Evolutionary conservation across 2,888 invertebrate genomes (phyloP).

Genomic region (Thera britannica): DNA sequence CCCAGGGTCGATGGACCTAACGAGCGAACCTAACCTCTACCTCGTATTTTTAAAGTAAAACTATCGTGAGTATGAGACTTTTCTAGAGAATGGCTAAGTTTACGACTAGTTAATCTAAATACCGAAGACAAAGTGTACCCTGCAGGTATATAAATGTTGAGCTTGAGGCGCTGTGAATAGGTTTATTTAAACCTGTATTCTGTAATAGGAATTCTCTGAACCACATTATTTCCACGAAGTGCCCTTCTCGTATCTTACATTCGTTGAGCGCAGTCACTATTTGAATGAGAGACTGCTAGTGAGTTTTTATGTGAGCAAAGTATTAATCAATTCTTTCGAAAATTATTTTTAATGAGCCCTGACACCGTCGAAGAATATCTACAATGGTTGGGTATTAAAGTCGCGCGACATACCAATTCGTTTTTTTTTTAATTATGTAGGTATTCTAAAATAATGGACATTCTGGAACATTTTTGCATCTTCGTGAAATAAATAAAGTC

Average conservation of each 20-base stretch:
- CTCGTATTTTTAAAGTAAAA: slow-evolving; percentile 69
- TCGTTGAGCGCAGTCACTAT: neutral
- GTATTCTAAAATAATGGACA: neutral
- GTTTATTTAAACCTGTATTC: neutral
- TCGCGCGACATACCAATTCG: no score
- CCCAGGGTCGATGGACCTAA: slow-evolving; percentile 57
- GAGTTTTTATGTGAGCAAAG: neutral
- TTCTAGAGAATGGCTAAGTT: slow-evolving; percentile 17
- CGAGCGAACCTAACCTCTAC: slow-evolving; percentile 70
- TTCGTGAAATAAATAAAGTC: slow-evolving; percentile 42
- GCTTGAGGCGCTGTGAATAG: slow-evolving; percentile 3
- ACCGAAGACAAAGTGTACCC: slow-evolving; percentile 7
- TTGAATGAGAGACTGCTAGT: neutral
- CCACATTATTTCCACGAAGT: neutral
- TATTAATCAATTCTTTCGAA: no score
- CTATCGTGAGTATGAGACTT: slow-evolving; percentile 60
- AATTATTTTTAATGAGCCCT: no score
- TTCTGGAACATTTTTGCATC: slow-evolving; percentile 25
- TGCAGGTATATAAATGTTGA: slow-evolving; percentile 6
- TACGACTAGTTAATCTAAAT: slow-evolving; percentile 17
- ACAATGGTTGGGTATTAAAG: no score
- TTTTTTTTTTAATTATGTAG: neutral
- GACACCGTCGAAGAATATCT: no score
- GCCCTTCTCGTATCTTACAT: neutral
- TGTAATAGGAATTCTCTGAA: neutral